phyloP scores from a whole-genome alignment of 2,888 invertebrate genomes.

The Teleogryllus oceanicus region DNA sequence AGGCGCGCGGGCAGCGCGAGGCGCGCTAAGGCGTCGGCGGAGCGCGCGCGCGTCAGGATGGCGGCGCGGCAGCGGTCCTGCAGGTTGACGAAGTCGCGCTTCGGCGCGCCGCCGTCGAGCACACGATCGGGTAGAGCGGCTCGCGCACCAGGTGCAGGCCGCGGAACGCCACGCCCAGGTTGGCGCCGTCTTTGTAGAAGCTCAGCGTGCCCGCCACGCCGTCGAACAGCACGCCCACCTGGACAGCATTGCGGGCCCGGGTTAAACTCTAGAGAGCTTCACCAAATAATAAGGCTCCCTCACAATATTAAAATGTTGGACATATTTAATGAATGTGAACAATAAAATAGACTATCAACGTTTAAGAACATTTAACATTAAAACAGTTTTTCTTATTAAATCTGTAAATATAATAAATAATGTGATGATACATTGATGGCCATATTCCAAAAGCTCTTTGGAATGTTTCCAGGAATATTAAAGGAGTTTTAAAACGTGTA shows the following conservation, averaged over 20 bases:
- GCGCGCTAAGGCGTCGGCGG: conserved; percentile 52
- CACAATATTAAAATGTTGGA: no score
- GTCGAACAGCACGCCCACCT: conserved; percentile 65
- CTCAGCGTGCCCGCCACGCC: conserved; percentile 65
- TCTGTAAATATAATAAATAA: no score
- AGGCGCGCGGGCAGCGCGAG: conserved; percentile 59
- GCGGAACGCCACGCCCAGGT: conserved; percentile 67
- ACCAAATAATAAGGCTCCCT: no score
- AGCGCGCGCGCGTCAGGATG: conserved; percentile 56
- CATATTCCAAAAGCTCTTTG: no score
- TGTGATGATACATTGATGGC: no score
- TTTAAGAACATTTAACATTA: no score
- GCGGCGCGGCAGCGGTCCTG: conserved; percentile 65
- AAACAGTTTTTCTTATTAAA: no score
- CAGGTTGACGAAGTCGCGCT: conserved; percentile 61
- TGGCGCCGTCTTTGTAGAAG: conserved; percentile 66
- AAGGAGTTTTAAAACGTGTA: no score
- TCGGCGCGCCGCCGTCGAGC: conserved; percentile 69
- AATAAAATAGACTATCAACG: no score
- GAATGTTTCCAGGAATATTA: no score
- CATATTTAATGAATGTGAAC: no score
- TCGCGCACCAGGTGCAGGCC: conserved; percentile 60
- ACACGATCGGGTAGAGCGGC: conserved; percentile 64
- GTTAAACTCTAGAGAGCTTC: no score
- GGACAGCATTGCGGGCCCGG: conserved; percentile 37